phyloP scores from a whole-genome alignment of 2,113 vertebrate species.

The Ammospiza nelsoni region DNA sequence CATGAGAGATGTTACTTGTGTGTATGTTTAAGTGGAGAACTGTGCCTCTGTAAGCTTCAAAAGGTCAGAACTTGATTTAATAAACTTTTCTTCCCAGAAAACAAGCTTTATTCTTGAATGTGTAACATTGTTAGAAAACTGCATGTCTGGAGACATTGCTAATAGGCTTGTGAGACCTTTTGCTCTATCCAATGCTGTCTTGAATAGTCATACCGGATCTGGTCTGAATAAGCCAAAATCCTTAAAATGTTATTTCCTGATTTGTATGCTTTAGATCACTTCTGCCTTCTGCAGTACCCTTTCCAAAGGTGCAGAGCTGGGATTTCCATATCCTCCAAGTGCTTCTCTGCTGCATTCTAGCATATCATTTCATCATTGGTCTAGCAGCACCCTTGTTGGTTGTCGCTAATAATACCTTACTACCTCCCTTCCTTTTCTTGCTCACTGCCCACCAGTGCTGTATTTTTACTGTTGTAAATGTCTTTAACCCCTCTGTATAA shows the following conservation, averaged over 20 bases:
- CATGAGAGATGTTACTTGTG: neutral
- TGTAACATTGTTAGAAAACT: constrained; percentile 2
- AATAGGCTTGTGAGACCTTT: constrained; percentile 34
- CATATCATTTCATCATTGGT: neutral
- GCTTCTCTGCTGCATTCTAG: neutral
- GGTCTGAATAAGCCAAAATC: neutral
- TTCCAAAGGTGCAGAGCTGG: neutral
- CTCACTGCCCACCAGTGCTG: neutral
- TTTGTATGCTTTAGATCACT: neutral
- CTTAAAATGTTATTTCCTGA: neutral
- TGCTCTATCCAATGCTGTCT: neutral
- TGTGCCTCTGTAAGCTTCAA: neutral
- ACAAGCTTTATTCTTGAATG: constrained; percentile 27
- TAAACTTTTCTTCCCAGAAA: constrained; percentile 43
- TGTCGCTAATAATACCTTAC: neutral
- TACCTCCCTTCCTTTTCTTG: neutral
- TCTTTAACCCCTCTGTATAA: neutral
- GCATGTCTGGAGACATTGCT: constrained; percentile 20
- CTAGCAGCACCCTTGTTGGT: neutral
- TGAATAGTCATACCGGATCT: neutral
- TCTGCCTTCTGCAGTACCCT: neutral
- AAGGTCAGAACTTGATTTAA: constrained; percentile 58
- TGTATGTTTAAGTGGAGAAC: neutral
- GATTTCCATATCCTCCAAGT: neutral
- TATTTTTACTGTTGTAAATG: neutral